Evolutionary conservation across 2,888 invertebrate species (phyloP).

Genomic region (Mystacides longicornis): DNA sequence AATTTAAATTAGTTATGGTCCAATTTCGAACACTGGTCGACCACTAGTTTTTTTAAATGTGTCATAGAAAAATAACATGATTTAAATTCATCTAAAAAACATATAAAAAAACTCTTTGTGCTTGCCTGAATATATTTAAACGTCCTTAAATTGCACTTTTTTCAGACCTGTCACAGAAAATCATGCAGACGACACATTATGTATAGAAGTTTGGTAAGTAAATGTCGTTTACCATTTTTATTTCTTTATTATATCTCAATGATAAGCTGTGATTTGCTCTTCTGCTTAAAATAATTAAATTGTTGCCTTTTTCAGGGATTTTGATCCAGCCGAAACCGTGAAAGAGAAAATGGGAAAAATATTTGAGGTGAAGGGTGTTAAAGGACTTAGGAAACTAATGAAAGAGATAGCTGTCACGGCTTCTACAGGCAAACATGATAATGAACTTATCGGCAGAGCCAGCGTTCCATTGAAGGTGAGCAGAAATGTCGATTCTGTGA

Average conservation of each 20-base stretch:
- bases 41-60: too few relatives aligned
- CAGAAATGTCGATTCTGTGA: conserved; percentile 7
- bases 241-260: not conserved
- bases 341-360: conserved; percentile 82
- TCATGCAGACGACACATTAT: conserved; percentile 64
- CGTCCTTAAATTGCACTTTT: conserved; percentile 28
- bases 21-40: too few relatives aligned
- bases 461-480: conserved; percentile 76
- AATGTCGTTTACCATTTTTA: not conserved
- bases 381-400: conserved; percentile 74
- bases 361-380: conserved; percentile 77
- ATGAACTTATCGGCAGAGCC: conserved; percentile 89
- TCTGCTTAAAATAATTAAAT: too few relatives aligned
- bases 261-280: not conserved
- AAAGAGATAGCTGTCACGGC: conserved; percentile 91
- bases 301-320: conserved; percentile 66
- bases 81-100: too few relatives aligned
- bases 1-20: too few relatives aligned
- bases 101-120: not conserved
- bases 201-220: conserved; percentile 73
- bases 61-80: too few relatives aligned
- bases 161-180: conserved; percentile 66
- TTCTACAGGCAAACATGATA: conserved; percentile 88
- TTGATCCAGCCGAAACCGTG: conserved; percentile 84
- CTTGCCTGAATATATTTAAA: not conserved